Base-by-base conservation (phyloP, 2,113 vertebrate genomes). In the Neodontobutis hainanensis region DNA sequence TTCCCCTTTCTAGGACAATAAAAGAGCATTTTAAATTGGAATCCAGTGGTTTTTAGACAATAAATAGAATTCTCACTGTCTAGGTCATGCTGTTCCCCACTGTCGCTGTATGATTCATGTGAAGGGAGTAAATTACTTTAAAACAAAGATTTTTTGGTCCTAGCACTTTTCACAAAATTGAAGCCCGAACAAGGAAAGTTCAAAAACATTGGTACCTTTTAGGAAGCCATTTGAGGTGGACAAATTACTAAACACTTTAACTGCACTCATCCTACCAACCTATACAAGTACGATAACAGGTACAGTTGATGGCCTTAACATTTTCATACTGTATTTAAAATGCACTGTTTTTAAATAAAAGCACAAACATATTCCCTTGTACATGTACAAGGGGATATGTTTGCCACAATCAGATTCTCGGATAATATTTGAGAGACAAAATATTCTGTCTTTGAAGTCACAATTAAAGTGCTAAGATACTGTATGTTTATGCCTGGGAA, bases 401-500 rank as follows among this genome's bases (percentile, higher is more conserved):
- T 66, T 55, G 12, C 56, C 27, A 4, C 49, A 32, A 14, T 58
- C n/a, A n/a, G n/a, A n/a, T n/a, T n/a, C 19, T 50, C 42, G 36
- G 32, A 8, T 10, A 57, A 27, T 58, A 65, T 72, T 51, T 55
- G 19, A 48, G 49, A 45, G 67, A 69, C 63, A 56, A 68, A 65
- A 52, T 27, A 15, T 35, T 11, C 3, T 36, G 6, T 16, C 16
- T 62, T 34, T 71, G 47, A 60, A 32, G 51, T 42, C 62, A 68
- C 68, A 44, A n/a, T 61, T 52, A 35, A 80, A 68, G 52, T 51
- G 44, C 68, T 52, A 61, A 67, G 78, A 76, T 65, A 40, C 38
- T 40, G 38, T 40, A 67, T 73, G 38, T 86, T 77, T 67, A 58
- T 53, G 61, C 75, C 69, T 78, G 55, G 48, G 62, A 88, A 85